Conservation (phyloP, 2,888 invertebrate species). For the Adelognathus sp. region DNA sequence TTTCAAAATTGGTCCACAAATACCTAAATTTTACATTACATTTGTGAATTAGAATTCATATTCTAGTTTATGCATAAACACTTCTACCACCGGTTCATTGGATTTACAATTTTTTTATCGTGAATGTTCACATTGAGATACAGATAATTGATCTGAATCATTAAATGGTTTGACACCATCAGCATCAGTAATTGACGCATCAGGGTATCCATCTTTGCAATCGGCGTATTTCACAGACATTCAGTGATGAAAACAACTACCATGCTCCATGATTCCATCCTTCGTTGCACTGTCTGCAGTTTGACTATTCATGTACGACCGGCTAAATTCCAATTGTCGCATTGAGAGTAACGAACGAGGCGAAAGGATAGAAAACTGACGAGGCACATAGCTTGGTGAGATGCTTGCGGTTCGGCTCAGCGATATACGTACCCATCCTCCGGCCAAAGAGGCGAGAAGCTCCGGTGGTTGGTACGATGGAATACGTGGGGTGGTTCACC, state of each 20-base stretch:
- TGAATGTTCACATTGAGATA: too few species aligned
- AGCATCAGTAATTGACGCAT: too few species aligned
- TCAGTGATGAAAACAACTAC: not conserved
- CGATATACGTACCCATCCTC: slow-evolving; percentile 14
- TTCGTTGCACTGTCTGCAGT: not conserved
- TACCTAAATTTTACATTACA: too few species aligned
- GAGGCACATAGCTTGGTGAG: slow-evolving; percentile 25
- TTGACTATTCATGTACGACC: not conserved
- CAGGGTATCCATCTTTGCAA: too few species aligned
- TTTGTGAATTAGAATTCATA: too few species aligned
- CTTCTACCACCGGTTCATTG: too few species aligned
- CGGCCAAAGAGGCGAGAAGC: slow-evolving; percentile 1
- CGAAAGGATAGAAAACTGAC: slow-evolving; percentile 16
- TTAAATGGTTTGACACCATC: too few species aligned
- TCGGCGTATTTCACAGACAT: not conserved
- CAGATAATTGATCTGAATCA: too few species aligned
- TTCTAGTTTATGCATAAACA: too few species aligned
- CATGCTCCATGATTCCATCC: not conserved
- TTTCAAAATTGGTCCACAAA: too few species aligned
- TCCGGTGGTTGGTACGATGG: slow-evolving; percentile 12
- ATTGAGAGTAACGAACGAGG: slow-evolving; percentile 65
- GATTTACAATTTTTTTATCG: too few species aligned
- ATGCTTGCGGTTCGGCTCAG: slow-evolving; percentile 35
- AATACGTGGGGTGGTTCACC: slow-evolving; percentile 33
- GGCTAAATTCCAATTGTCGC: slow-evolving; percentile 57